These are phyloP conservation scores for Heliconius ismenius DNA, from an alignment of 2,888 invertebrate species.

Conservation along the genomic window DNA sequence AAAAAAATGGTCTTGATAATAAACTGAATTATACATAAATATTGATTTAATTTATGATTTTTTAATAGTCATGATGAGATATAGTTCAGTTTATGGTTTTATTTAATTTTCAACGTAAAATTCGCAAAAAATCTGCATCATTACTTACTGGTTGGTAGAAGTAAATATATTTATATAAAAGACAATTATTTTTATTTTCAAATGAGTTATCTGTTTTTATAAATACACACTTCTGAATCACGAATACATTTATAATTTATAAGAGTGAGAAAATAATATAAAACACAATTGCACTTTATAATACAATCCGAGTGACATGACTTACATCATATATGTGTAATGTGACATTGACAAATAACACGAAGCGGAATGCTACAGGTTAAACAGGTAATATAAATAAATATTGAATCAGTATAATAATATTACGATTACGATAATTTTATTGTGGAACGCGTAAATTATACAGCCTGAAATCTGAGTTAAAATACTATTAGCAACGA, in stretches of 20 bases:
- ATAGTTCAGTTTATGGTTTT: not conserved
- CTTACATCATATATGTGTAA: not conserved
- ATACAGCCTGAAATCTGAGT: too few species aligned
- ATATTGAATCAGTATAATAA: not conserved
- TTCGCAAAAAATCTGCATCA: not conserved
- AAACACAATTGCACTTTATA: not conserved
- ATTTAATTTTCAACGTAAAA: not conserved
- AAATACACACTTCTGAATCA: not conserved
- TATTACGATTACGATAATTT: too few species aligned
- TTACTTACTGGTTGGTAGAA: slow-evolving; percentile 1
- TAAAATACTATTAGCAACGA: too few species aligned
- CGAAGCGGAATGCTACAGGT: not conserved
- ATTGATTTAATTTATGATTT: slow-evolving; percentile 2
- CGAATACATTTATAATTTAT: not conserved
- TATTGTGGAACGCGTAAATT: too few species aligned
- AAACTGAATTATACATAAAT: not conserved
- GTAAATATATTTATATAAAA: not conserved
- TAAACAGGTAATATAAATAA: not conserved
- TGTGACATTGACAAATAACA: slow-evolving; percentile 8
- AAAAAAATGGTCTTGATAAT: not conserved
- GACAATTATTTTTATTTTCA: not conserved
- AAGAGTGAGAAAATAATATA: not conserved
- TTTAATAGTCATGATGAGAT: not conserved
- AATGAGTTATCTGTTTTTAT: not conserved
- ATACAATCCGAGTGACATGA: not conserved